Base-by-base conservation (phyloP, 1,140 invertebrate genomes). In the Meteorus sp. region DNA sequence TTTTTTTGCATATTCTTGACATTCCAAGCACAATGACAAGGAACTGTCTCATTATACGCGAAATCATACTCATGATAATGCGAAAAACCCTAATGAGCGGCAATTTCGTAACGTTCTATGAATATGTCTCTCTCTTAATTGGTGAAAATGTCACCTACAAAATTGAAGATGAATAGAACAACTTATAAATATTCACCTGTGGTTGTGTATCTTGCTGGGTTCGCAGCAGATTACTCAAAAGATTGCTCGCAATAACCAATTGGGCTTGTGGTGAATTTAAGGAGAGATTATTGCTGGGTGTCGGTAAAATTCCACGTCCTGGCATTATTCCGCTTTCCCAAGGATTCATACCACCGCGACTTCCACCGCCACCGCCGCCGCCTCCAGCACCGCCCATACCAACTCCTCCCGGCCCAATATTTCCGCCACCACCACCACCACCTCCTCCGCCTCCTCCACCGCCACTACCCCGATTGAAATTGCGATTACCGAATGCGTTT, bases 271-370 rank as follows among this genome's bases (percentile, higher is more conserved):
- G 79, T 2, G 81, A 79, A 7, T 78, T 73, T 15, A 82, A 64
- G 8, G 76, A 77, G 1, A 82, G 58, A 59, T 77, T 74, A 61
- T 78, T 81, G 23, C 74, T 78, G 3, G 78, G 76, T 9, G 79
- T 80, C 9, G 77, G 78, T 27, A 82, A 62, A 27, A 81, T 75
- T 13, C 79, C 79, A 56, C 76, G 63, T 15, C 79, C 80, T n/a
- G 81, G 81, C 76, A 81, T 81, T 56, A 81, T 71, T 19, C 81
- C 81, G 19, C 77, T 70, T 65, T 82, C 79, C 81, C 81, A 82
- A 11, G 81, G 81, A 62, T 78, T 81, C 44, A 81, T 71, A 8
- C 75, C 75, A 1, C n/a, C n/a, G n/a, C n/a, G n/a, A n/a, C n/a
- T n/a, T n/a, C 72, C 67, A 19, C 70, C 67, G 1, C 70, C 64